Evolutionary conservation across 2,888 invertebrate species (phyloP), one percentile per base, ranked within the genome.

Genomic region (Leptogaster cylindrica): DNA sequence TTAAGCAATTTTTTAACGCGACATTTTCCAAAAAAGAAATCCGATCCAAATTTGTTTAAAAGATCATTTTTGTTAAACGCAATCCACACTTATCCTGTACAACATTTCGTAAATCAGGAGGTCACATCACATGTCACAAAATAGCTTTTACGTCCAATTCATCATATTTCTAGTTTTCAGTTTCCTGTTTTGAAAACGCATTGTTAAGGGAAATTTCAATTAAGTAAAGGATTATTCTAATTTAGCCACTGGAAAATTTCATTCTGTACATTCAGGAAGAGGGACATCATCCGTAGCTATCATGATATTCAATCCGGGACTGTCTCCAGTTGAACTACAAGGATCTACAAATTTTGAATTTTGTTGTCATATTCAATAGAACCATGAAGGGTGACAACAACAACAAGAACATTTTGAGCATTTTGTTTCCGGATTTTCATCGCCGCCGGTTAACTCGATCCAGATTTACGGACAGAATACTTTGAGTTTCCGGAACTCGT

Each of bases 211-310:
- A 39, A 58, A 58, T 23, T 41, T 41, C 58, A 58, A 58, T 58
- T 58, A 58, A 23, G 27, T 10, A n/a, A 6, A 25, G 41, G 58
- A 58, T 58, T 58, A 58, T 58, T 58, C 58, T 58, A 58, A 58
- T 58, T 58, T 58, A 58, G 23, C 23, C 58, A 58, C 58, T 41
- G 58, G 58, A 58, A 58, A 58, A 58, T 58, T 58, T 14, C 16
- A 18, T 16, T 58, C 41, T 58, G 58, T 58, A 31, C 33, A n/a
- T 33, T 20, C 33, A 10, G 41, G 23, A n/a, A n/a, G n/a, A n/a
- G n/a, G n/a, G n/a, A 12, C 5, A 10, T 36, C 41, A 10, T 25
- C 39, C 39, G 12, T 14, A 8, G 36, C 20, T 25, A 39, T 20
- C 46, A n/a, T 20, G 4, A 8, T 10, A 18, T 5, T 18, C 20